Evolutionary conservation across 2,113 vertebrate species (phyloP), one percentile per base, ranked within the genome.

Genomic region (Xerus inauris): DNA sequence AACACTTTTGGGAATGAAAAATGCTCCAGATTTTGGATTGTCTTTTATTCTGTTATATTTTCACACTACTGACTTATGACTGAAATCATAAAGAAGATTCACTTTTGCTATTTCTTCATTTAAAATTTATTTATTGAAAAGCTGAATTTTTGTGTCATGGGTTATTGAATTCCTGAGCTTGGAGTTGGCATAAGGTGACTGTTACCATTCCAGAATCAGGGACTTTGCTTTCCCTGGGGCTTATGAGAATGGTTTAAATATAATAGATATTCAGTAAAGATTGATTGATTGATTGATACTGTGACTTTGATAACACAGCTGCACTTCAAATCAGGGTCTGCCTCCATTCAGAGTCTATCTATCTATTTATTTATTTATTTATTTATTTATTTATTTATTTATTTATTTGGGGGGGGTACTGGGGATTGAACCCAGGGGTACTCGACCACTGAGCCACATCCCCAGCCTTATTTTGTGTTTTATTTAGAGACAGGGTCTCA

Each of bases 41-140:
- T 65, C 17, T 82, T 76, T 96, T 81, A 79, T 71, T 89, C 51
- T 69, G 6, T 59, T 86, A 38, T 28, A 20, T 38, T 85, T 91
- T 94, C 65, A 28, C 82, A 49, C 42, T 32, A 47, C 35, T 45
- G 11, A 45, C 54, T 47, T 28, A 62, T 87, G 75, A 92, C 71
- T 81, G 77, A 94, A 96, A 64, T 87, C 5, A 30, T 28, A 77
- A 62, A 54, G 38, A 95, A 82, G 8, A 84, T 87, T 89, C 59
- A 94, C 40, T 16, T 28, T 35, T 62, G 38, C n/a, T 57, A 8
- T 81, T 64, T 96, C 16, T n/a, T 51, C 16, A 59, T 81, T 95
- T 94, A 87, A 91, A 94, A 69, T 94, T 45, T 69, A 77, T 28
- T 82, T 80, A 81, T 57, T 90, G 57, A 94, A 87, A 95, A 82